Percentiles rank a stretch among this genome's conserved stretches.
Conservation (phyloP, 2,888 invertebrate genomes). For the Cyaniris semiargus region DNA sequence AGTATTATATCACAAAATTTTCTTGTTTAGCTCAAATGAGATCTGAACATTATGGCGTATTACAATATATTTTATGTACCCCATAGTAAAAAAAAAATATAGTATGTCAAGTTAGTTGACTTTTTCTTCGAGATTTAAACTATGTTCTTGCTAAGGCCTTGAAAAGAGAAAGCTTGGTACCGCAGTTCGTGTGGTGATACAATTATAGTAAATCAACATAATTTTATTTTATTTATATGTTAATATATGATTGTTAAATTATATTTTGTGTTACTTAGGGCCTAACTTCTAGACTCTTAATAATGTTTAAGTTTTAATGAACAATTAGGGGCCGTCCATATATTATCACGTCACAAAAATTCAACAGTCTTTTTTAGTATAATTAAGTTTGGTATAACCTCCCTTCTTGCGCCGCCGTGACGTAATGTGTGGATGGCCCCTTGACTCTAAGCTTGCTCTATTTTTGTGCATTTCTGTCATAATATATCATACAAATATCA, state of each 20-base stretch:
- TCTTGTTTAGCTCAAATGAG: no score
- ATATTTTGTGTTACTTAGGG: conserved; percentile 24
- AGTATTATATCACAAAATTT: no score
- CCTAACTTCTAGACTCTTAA: not conserved
- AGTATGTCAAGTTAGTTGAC: no score
- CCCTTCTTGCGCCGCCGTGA: not conserved
- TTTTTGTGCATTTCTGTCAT: conserved; percentile 15
- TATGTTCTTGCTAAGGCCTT: not conserved
- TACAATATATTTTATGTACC: no score
- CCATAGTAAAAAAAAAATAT: not conserved
- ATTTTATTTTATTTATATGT: conserved; percentile 22
- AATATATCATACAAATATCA: conserved; percentile 11
- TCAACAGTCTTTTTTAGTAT: not conserved
- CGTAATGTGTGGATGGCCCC: not conserved
- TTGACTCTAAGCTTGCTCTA: not conserved
- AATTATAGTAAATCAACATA: not conserved
- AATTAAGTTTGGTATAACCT: not conserved
- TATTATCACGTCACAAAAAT: not conserved
- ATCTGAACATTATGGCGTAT: no score
- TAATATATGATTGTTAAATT: not conserved
- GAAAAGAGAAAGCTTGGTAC: not conserved
- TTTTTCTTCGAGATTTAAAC: no score
- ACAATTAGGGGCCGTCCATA: not conserved
- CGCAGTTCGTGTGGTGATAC: not conserved
- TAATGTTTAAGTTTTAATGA: conserved; percentile 6